phyloP scores from a whole-genome alignment of 1,140 invertebrate species.

The Brachionus koreanus region DNA sequence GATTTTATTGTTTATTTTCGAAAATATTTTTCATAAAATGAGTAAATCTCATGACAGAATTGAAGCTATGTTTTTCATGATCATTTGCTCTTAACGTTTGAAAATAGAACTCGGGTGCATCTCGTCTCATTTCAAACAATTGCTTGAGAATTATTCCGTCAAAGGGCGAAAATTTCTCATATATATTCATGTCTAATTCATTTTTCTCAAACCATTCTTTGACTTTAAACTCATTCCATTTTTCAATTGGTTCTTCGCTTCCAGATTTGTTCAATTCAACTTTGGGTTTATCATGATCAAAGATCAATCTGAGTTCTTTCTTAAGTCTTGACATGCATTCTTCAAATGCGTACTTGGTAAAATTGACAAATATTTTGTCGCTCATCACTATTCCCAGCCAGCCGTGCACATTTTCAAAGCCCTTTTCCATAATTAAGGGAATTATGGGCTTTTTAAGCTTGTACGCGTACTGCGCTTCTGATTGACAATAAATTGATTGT shows the following conservation, averaged over 20 bases:
- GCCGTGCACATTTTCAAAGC: constrained; percentile 50
- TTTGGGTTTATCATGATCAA: neutral
- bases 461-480: constrained; percentile 55
- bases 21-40: neutral
- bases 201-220: constrained; percentile 25
- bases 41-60: constrained; percentile 19
- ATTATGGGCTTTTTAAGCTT: constrained; percentile 51
- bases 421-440: constrained; percentile 51
- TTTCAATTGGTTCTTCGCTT: neutral
- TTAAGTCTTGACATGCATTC: constrained; percentile 12
- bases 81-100: neutral
- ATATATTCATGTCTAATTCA: neutral
- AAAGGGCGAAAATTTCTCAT: constrained; percentile 5
- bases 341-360: constrained; percentile 21
- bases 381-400: constrained; percentile 55
- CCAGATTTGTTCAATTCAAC: neutral
- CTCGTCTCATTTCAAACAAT: constrained; percentile 21
- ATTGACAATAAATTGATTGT: constrained; percentile 52
- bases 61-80: neutral
- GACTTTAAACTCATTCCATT: neutral
- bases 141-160: constrained; percentile 8
- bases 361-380: constrained; percentile 51
- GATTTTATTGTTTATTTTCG: neutral
- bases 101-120: constrained; percentile 37
- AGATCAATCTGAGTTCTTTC: neutral